These are phyloP conservation scores for Anthoscopus minutus DNA, from an alignment of 2,113 vertebrate genomes.

Conservation along the genomic window DNA sequence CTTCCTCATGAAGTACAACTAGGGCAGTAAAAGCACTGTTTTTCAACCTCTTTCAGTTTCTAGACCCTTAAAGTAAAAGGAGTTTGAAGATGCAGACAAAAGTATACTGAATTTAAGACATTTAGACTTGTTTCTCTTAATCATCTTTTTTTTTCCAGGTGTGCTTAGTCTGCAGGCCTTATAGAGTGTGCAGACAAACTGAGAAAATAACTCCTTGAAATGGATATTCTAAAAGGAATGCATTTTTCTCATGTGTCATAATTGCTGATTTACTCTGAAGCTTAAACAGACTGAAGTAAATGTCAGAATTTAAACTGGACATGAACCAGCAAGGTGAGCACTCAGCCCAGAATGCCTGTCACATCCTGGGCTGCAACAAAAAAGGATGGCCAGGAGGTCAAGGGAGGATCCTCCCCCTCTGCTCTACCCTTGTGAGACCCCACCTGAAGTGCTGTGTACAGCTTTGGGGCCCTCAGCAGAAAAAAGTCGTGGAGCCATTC, in stretches of 20 bases:
- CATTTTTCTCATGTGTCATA: neutral
- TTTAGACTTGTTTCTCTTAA: neutral
- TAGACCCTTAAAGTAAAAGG: neutral
- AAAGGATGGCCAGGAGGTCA: fast-evolving
- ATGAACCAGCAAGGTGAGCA: fast-evolving
- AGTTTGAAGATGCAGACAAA: neutral
- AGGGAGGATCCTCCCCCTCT: neutral
- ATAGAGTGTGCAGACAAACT: neutral
- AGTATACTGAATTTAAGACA: neutral
- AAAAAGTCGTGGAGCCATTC: neutral
- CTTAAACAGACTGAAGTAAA: neutral
- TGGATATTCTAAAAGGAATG: neutral
- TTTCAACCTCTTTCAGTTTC: neutral
- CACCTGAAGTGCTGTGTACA: neutral
- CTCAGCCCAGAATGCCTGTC: neutral
- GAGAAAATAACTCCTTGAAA: neutral
- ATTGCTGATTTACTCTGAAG: neutral
- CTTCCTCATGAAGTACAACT: neutral
- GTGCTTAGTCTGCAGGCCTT: neutral
- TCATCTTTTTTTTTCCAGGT: neutral
- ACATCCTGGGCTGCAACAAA: neutral
- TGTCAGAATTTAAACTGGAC: neutral
- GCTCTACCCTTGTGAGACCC: fast-evolving
- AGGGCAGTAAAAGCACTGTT: neutral
- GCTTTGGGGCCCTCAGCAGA: neutral